Evolutionary conservation across 1,140 invertebrate genomes (phyloP).

Genomic region (Babylonia areolata): DNA sequence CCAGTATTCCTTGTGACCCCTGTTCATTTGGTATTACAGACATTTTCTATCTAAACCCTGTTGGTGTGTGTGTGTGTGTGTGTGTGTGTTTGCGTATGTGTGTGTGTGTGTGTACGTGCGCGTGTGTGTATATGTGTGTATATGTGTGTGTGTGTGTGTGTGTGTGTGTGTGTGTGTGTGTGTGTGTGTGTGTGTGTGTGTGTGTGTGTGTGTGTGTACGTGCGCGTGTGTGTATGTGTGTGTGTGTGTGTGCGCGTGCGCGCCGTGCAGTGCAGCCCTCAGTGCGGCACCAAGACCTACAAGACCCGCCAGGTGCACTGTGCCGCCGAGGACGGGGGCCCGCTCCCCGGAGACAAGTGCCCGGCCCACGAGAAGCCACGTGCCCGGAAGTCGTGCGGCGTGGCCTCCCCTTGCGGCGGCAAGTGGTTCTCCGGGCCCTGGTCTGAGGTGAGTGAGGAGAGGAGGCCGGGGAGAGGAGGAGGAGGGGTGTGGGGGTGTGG

Average conservation of each 20-base stretch:
- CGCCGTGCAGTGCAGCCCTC: slow-evolving; percentile 80
- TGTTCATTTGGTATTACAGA: too few species aligned
- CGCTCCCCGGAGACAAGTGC: slow-evolving; percentile 60
- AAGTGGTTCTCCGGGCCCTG: slow-evolving; percentile 73
- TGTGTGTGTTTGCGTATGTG: too few species aligned
- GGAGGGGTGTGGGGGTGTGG: not conserved
- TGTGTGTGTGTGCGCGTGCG: too few species aligned
- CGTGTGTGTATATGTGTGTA: not conserved
- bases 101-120: too few species aligned
- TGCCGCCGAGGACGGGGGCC: slow-evolving; percentile 60
- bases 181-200: too few species aligned
- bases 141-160: not conserved
- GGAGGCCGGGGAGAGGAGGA: not conserved
- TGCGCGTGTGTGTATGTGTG: too few species aligned
- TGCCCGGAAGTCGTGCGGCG: slow-evolving; percentile 62
- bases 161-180: too few species aligned
- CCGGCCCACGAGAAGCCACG: slow-evolving; percentile 53
- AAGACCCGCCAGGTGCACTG: slow-evolving; percentile 77
- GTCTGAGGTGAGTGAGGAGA: slow-evolving; percentile 59
- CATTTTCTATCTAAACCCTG: too few species aligned
- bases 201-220: too few species aligned
- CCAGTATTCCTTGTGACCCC: too few species aligned
- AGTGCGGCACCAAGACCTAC: slow-evolving; percentile 83
- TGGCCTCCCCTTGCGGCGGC: slow-evolving; percentile 68
- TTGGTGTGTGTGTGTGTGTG: too few species aligned